A percentile compares a stretch with the other conserved stretches of the same genome.
Evolutionary conservation across 1,140 invertebrate species (phyloP).

Genomic region (Leptinotarsa defecta): DNA sequence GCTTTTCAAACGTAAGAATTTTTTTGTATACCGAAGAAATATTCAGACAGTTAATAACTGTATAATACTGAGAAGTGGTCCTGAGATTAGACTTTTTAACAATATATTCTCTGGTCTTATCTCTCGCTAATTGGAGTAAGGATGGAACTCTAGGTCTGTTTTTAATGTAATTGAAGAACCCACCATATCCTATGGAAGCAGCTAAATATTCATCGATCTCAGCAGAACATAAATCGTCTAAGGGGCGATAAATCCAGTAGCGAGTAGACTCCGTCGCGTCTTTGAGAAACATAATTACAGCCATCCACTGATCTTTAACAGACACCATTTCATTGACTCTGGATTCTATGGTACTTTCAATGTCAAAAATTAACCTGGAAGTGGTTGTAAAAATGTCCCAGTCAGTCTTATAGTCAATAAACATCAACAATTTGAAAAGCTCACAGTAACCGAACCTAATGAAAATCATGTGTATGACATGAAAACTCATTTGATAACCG

Average conservation of each 20-base stretch:
- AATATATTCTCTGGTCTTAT: slow-evolving; percentile 13
- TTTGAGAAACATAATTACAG: neutral
- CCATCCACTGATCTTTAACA: neutral
- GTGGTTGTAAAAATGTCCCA: neutral
- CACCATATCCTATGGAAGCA: neutral
- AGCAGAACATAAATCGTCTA: neutral
- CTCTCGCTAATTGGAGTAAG: slow-evolving; percentile 23
- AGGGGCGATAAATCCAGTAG: neutral
- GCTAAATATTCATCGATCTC: neutral
- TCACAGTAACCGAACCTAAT: slow-evolving; percentile 23
- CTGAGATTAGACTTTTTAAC: slow-evolving; percentile 6
- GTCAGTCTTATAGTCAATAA: neutral
- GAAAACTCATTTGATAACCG: slow-evolving; percentile 16
- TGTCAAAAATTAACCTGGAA: slow-evolving; percentile 8
- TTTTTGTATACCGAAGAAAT: neutral
- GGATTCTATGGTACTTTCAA: neutral
- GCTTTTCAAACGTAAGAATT: slow-evolving; percentile 8
- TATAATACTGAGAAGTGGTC: slow-evolving; percentile 8
- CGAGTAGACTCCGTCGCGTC: neutral
- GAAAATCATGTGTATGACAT: slow-evolving; percentile 22
- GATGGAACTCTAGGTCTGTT: slow-evolving; percentile 9
- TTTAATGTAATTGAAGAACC: neutral
- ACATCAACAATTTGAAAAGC: slow-evolving; percentile 26
- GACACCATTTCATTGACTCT: neutral
- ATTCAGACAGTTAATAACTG: slow-evolving; percentile 7